Evolutionary conservation across 2,113 vertebrate genomes (phyloP).

Genomic region (Microcebus ravelobensis): DNA sequence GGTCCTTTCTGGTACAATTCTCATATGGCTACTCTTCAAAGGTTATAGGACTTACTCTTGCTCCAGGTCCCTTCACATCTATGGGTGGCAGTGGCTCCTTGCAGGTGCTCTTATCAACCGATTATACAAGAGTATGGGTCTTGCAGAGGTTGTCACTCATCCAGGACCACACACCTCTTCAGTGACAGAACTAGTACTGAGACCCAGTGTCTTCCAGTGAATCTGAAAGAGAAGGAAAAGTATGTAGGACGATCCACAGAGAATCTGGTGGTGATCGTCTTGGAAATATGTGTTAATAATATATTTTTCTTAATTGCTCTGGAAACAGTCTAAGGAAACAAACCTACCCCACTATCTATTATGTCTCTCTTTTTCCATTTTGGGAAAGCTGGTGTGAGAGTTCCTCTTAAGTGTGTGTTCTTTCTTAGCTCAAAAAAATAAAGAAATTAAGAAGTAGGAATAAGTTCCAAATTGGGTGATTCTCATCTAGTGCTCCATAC

Average conservation of each 20-base stretch:
- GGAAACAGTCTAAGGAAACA: slow-evolving; percentile 26
- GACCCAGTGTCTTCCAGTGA: not conserved
- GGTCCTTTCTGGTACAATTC: not conserved
- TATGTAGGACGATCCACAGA: not conserved
- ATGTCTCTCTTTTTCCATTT: not conserved
- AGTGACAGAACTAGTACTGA: not conserved
- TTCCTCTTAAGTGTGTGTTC: not conserved
- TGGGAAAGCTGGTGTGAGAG: not conserved
- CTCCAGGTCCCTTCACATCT: not conserved
- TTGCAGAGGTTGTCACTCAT: not conserved
- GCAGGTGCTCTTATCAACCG: not conserved
- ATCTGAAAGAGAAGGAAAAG: not conserved
- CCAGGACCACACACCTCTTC: not conserved
- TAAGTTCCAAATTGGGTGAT: not conserved
- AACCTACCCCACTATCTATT: not conserved
- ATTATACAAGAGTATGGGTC: not conserved
- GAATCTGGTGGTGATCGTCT: not conserved
- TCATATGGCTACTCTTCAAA: not conserved
- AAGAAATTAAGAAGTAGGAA: not conserved
- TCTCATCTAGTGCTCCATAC: not conserved
- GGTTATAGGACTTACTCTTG: not conserved
- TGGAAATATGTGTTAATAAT: not conserved
- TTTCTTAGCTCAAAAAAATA: not conserved
- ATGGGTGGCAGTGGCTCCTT: not conserved
- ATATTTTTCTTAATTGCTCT: slow-evolving; percentile 17